Evolutionary conservation across 2,888 invertebrate species (phyloP), one percentile per base, ranked within the genome.

Genomic region (Pocota personata): DNA sequence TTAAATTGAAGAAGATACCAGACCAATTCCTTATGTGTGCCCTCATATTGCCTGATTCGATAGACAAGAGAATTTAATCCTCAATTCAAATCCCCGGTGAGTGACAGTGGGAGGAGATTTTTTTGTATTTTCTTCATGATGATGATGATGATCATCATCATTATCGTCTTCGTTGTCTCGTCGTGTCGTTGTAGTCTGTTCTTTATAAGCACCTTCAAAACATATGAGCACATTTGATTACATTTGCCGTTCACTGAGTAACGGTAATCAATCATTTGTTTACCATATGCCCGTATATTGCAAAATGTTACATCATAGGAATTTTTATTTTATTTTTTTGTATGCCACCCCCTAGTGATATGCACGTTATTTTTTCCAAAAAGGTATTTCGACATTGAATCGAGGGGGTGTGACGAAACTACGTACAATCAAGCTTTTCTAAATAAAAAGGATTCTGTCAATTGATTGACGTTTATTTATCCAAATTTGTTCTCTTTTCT

Each of bases 181-280:
- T 37, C 27, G 10, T 19, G 30, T 52, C 32, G 37, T 50, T 35
- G 21, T 60, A 14, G 35, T 80, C 46, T 21, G 72, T 64, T 37
- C 30, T 50, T 55, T 71, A 52, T 35, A 82, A 67, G 82, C 60
- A 86, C 82, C 86, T 86, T 86, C 60, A 10, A 35, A 76, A 72
- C 82, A 86, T 72, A 82, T 86, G 86, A 86, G 86, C 86, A 75
- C 76, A 82, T 86, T 82, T 86, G 86, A 86, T 86, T 82, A 86
- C 48, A 77, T 72, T 82, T 64, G 66, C 72, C 60, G 72, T 82
- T 82, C 75, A 77, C 82, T 67, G 75, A 73, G 76, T 62, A 60
- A 82, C 60, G 86, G 76, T 82, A 86, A 86, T 86, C 86, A 86
- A 86, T 86, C 86, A 86, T 86, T 86, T 86, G 86, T 82, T 86